phyloP scores from a whole-genome alignment of 1,140 invertebrate genomes.

The Cydia amplana region DNA sequence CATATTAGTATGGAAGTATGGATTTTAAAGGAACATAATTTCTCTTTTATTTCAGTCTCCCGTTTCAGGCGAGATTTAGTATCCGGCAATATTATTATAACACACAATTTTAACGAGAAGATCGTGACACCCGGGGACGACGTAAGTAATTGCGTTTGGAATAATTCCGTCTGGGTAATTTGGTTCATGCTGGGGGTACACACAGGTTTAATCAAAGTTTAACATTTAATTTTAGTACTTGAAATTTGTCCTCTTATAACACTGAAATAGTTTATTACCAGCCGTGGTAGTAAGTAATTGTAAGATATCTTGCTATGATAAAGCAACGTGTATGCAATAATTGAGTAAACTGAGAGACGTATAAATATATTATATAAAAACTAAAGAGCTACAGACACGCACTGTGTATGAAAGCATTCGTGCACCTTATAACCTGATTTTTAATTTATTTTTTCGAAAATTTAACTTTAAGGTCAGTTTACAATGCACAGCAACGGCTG shows the following conservation, averaged over 20 bases:
- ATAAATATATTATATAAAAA: too few species aligned
- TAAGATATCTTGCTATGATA: too few species aligned
- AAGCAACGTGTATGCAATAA: neutral
- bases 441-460: too few species aligned
- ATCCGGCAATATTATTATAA: conserved; percentile 62
- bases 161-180: conserved; percentile 10
- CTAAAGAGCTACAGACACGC: too few species aligned
- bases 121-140: conserved; percentile 66
- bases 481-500: conserved; percentile 64
- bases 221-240: neutral
- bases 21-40: conserved; percentile 7
- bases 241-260: neutral
- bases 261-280: neutral
- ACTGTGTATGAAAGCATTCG: too few species aligned
- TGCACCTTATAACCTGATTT: too few species aligned
- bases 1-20: too few species aligned
- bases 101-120: conserved; percentile 70
- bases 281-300: neutral
- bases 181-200: neutral
- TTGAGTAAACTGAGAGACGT: neutral
- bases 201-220: conserved; percentile 1
- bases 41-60: conserved; percentile 44
- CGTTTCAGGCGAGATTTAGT: conserved; percentile 53
- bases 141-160: conserved; percentile 50
- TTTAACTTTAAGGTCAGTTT: conserved; percentile 60